phyloP scores from a whole-genome alignment of 2,113 vertebrate genomes.

The Synodontis membranacea region DNA sequence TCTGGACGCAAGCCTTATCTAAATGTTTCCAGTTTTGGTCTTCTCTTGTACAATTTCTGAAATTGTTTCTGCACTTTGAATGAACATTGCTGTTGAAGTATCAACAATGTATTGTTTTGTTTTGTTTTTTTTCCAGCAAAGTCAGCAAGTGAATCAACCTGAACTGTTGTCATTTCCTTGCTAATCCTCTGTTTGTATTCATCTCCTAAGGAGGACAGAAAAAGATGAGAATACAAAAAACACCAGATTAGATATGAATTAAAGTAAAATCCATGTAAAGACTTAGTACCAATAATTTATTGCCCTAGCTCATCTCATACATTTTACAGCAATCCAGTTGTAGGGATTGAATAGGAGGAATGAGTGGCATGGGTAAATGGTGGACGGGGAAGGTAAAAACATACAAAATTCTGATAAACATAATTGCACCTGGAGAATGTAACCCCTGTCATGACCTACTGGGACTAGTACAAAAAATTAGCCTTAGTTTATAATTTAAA shows the following conservation, averaged over 20 bases:
- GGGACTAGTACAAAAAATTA: not conserved
- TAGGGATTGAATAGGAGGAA: not conserved
- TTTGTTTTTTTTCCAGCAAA: not conserved
- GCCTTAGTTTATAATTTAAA: not conserved
- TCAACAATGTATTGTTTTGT: not conserved
- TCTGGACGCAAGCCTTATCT: constrained; percentile 6
- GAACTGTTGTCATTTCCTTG: constrained; percentile 43
- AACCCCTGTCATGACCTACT: not conserved
- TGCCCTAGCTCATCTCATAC: not conserved
- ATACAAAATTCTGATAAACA: no score
- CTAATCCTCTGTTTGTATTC: not conserved
- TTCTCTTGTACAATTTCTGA: not conserved
- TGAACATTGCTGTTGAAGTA: not conserved
- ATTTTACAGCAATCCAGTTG: not conserved
- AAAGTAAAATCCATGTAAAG: not conserved
- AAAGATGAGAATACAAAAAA: not conserved
- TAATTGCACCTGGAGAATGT: not conserved
- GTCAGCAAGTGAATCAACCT: not conserved
- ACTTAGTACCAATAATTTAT: not conserved
- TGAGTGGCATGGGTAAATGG: not conserved
- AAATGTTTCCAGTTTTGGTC: not conserved
- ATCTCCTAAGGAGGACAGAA: not conserved
- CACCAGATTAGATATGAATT: not conserved
- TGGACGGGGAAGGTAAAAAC: not conserved
- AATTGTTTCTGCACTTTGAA: not conserved